phyloP scores from a whole-genome alignment of 92 coral and sea anemone genomes.

The Zoanthus sociatus region DNA sequence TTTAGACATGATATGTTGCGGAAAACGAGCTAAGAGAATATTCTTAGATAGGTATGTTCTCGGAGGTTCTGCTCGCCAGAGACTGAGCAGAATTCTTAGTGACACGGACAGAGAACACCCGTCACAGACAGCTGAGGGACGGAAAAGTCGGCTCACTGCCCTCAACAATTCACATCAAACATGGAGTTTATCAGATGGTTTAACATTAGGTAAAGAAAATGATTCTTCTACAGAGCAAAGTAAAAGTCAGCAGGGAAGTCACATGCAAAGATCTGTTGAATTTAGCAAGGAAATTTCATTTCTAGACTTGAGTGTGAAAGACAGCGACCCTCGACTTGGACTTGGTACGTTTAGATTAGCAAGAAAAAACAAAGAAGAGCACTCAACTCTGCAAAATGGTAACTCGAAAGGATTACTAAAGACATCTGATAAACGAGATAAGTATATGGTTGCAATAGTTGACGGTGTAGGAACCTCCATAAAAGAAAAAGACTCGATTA shows the following conservation, averaged over 20 bases:
- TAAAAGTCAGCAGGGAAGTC: not conserved
- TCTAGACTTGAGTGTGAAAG: not conserved
- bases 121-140: conserved; percentile 56
- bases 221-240: not conserved
- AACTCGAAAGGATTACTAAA: not conserved
- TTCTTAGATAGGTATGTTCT: not conserved
- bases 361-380: not conserved
- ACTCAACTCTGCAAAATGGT: not conserved
- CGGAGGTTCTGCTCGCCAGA: conserved; percentile 23
- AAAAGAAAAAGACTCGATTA: not conserved
- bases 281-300: conserved; percentile 28
- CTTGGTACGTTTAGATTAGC: not conserved
- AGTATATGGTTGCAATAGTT: not conserved
- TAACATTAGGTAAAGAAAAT: not conserved
- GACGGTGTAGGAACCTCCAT: not conserved
- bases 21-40: conserved; percentile 43
- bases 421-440: not conserved
- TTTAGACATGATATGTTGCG: conserved; percentile 78
- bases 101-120: conserved; percentile 74
- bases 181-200: conserved; percentile 14
- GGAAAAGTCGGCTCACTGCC: conserved; percentile 65
- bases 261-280: conserved; percentile 9
- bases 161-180: conserved; percentile 52
- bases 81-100: conserved; percentile 76
- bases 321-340: not conserved